phyloP scores from a whole-genome alignment of 2,113 vertebrate genomes.

The Vicugna pacos region DNA sequence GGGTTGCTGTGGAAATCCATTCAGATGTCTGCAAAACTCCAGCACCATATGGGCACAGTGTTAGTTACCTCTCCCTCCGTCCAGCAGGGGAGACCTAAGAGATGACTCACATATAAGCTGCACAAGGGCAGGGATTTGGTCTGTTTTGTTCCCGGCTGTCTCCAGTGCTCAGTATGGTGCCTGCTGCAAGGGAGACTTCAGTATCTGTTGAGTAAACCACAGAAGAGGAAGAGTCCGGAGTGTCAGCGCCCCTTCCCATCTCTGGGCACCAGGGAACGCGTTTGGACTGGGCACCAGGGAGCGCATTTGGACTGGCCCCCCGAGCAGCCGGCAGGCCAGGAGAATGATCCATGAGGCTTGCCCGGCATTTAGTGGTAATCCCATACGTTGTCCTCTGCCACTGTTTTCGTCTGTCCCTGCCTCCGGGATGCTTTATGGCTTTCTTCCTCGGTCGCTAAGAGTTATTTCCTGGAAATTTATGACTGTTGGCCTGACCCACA shows the following conservation, averaged over 20 bases:
- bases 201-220: neutral
- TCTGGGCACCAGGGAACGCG: neutral
- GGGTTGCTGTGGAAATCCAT: neutral
- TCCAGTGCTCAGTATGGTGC: accelerated
- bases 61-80: neutral
- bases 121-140: neutral
- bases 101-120: neutral
- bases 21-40: neutral
- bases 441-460: slow-evolving; percentile 70
- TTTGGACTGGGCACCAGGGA: slow-evolving; percentile 50
- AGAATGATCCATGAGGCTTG: slow-evolving; percentile 74
- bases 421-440: slow-evolving; percentile 77
- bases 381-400: slow-evolving; percentile 48
- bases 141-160: neutral
- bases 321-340: neutral
- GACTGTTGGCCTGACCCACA: slow-evolving; percentile 25
- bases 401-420: slow-evolving; percentile 71
- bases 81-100: neutral
- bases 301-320: neutral
- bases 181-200: neutral
- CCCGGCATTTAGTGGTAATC: slow-evolving; percentile 65
- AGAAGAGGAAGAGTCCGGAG: neutral
- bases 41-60: accelerated
- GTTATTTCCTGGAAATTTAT: slow-evolving; percentile 70
- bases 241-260: slow-evolving; percentile 62